Base-by-base conservation (phyloP, 2,888 invertebrate genomes). In the Leptinotarsa tumamoca region DNA sequence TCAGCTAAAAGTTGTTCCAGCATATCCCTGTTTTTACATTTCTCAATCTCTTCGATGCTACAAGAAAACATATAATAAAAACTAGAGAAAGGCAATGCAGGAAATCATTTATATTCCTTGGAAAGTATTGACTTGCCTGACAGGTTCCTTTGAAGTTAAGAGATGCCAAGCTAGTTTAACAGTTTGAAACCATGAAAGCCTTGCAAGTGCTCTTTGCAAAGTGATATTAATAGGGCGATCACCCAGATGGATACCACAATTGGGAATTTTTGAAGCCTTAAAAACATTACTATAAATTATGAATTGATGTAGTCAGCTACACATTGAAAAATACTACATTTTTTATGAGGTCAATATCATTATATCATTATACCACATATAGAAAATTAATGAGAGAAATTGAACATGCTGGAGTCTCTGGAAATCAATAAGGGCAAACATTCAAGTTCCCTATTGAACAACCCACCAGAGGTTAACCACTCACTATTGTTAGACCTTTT, bases 201-300 rank as follows among this genome's bases (percentile, higher is more conserved):
- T 93, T 4, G 95, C 92, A 66, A 99, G 90, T 1, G 98, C 98
- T 79, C 99, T 91, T 84, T 96, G 94, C 72, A 99, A 89, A 3
- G 99, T 99, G 74, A 98, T 93, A 85, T 96, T 94, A 82, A 98
- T 96, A 4, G 98, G 97, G 68, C 99, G 92, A 88, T 99, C 99
- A 1, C 98, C 99, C 81, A 99, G 90, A 79, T 96, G 95, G 14
- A 99, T 90, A 76, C 94, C 90, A 87, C 98, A 98, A 75, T 94
- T 93, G 1, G 94, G 94, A 73, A 96, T 90, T 86, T 93, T 92
- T 80, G 91, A 91, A 1, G 95, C 95, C 95, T 96, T 84, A 74
- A 78, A 80, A 72, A 61, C 87, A 82, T 76, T 78, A 76, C 72
- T 43, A 50, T 17, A 66, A n/a, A 56, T n/a, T 18, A 52, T 52